Conservation (phyloP, 2,888 invertebrate species). For the Lasioglossum oenotherae region DNA sequence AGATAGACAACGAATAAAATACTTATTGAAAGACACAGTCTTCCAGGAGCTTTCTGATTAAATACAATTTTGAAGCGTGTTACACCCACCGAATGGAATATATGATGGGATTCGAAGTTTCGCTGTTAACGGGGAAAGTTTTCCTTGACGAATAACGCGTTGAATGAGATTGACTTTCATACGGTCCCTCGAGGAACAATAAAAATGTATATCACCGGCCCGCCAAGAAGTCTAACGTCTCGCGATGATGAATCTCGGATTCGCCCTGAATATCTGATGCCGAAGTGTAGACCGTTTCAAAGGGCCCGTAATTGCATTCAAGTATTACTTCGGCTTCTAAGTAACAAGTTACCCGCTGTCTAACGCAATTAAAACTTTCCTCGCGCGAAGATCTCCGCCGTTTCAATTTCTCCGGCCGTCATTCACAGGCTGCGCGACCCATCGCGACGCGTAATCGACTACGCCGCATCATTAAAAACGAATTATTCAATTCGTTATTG, state of each 20-base stretch:
- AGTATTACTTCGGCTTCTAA: slow-evolving; percentile 75
- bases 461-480: slow-evolving; percentile 39
- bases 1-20: background rate
- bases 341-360: slow-evolving; percentile 75
- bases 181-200: slow-evolving; percentile 16
- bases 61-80: background rate
- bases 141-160: background rate
- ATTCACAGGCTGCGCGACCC: slow-evolving; percentile 46
- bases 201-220: slow-evolving; percentile 39
- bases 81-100: background rate
- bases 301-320: slow-evolving; percentile 77
- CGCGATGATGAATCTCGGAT: slow-evolving; percentile 45
- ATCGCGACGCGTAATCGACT: slow-evolving; percentile 27
- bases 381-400: slow-evolving; percentile 50
- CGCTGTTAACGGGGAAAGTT: background rate
- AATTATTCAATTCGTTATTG: slow-evolving; percentile 19
- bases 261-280: slow-evolving; percentile 40
- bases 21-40: background rate
- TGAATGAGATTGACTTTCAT: background rate
- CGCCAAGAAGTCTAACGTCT: slow-evolving; percentile 12
- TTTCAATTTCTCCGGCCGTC: slow-evolving; percentile 47
- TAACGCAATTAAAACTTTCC: slow-evolving; percentile 74
- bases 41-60: background rate
- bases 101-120: background rate
- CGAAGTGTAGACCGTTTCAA: slow-evolving; percentile 64